A percentile compares a stretch with the other conserved stretches of the same genome.
These are phyloP conservation scores for Tokudaia tokunoshimensis DNA, from an alignment of 2,797 vertebrate genomes.

Conservation along the genomic window DNA sequence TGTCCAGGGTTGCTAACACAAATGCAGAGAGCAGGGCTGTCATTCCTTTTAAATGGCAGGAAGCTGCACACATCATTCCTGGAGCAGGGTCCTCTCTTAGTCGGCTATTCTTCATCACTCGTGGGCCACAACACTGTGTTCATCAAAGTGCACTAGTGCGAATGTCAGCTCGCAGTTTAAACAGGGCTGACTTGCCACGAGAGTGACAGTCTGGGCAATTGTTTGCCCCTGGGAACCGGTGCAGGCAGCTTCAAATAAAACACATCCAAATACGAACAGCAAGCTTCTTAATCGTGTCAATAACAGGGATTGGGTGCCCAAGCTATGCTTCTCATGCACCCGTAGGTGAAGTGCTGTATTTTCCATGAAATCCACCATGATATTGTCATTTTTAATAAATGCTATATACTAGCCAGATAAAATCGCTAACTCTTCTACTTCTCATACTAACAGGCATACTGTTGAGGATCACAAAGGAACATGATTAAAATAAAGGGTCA, in stretches of 20 bases:
- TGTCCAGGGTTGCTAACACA: conserved; percentile 52
- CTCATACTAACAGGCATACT: conserved; percentile 26
- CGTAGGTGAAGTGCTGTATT: conserved; percentile 72
- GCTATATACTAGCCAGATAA: conserved; percentile 18
- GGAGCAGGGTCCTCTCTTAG: conserved; percentile 51
- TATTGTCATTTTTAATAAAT: conserved; percentile 57
- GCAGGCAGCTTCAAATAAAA: conserved; percentile 81
- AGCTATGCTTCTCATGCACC: conserved; percentile 59
- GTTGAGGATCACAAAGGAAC: conserved; percentile 27
- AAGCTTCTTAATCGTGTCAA: conserved; percentile 83
- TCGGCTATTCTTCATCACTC: conserved; percentile 64
- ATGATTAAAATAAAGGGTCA: not conserved
- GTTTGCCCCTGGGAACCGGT: conserved; percentile 83
- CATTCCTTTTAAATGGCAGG: conserved; percentile 56
- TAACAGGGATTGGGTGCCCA: conserved; percentile 71
- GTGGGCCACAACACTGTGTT: not conserved
- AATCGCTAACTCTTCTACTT: conserved; percentile 49
- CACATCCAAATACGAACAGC: conserved; percentile 81
- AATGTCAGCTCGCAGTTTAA: conserved; percentile 74
- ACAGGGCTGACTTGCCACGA: conserved; percentile 77
- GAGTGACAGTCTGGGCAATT: conserved; percentile 79
- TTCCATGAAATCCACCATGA: conserved; percentile 44
- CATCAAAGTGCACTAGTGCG: conserved; percentile 49
- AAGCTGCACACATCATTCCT: conserved; percentile 68
- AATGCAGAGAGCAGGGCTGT: conserved; percentile 55